phyloP scores from a whole-genome alignment of 2,888 invertebrate genomes.

The Fabriciana adippe region DNA sequence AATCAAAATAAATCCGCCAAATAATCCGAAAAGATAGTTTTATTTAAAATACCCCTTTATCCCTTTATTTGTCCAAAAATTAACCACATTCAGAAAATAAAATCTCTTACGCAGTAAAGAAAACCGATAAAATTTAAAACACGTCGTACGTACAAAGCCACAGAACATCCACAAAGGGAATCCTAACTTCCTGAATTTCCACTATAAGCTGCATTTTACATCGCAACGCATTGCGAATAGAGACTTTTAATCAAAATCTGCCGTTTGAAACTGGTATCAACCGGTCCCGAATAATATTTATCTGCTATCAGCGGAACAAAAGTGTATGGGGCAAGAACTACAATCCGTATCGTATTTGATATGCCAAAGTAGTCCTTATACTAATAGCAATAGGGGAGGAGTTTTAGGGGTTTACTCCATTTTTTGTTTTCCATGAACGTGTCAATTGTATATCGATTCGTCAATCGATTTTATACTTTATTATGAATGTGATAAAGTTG shows the following conservation, averaged over 20 bases:
- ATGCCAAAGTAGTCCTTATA: conserved; percentile 46
- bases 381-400: conserved; percentile 27
- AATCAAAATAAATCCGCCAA: too few species aligned
- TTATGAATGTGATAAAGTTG: conserved; percentile 8
- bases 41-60: too few species aligned
- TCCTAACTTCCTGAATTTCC: too few species aligned
- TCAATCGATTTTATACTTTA: conserved; percentile 45
- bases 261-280: conserved; percentile 59
- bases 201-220: too few species aligned
- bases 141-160: too few species aligned
- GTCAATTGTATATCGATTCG: conserved; percentile 39
- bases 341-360: conserved; percentile 42
- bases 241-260: conserved; percentile 60
- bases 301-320: conserved; percentile 63
- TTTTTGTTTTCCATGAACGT: conserved; percentile 44
- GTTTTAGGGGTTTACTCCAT: conserved; percentile 32
- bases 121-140: too few species aligned
- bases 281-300: conserved; percentile 67
- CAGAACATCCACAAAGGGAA: too few species aligned
- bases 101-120: too few species aligned
- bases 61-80: too few species aligned
- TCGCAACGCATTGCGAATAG: conserved; percentile 17
- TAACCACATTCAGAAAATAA: too few species aligned
- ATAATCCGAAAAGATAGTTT: too few species aligned
- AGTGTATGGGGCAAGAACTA: conserved; percentile 59